These are phyloP conservation scores for Tokudaia muenninki DNA, from an alignment of 2,797 vertebrate species.

Conservation along the genomic window DNA sequence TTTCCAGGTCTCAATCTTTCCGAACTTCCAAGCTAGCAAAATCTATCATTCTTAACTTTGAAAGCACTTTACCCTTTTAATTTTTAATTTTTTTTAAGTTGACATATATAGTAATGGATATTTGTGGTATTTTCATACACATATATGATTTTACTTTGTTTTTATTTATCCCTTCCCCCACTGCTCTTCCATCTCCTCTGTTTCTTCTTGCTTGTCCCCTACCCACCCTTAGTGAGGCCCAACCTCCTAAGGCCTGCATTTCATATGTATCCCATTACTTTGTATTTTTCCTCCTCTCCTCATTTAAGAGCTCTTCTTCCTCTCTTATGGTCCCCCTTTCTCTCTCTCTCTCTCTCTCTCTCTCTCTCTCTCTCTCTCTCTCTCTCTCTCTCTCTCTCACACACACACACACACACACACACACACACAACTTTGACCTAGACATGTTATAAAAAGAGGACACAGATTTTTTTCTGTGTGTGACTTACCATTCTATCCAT, in stretches of 20 bases:
- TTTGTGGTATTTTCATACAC: neutral
- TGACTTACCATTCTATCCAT: neutral
- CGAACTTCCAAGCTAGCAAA: neutral
- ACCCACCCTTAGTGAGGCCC: neutral
- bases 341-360: no score
- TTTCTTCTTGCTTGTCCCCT: neutral
- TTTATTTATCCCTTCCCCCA: neutral
- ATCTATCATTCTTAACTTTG: neutral
- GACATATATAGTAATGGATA: neutral
- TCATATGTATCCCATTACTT: neutral
- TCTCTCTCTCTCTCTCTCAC: no score
- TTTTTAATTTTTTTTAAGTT: neutral
- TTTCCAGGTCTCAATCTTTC: neutral
- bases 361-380: no score
- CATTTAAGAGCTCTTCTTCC: neutral
- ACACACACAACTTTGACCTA: neutral
- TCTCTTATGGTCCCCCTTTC: no score
- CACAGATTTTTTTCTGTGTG: neutral
- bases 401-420: neutral
- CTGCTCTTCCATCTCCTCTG: no score
- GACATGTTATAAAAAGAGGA: neutral
- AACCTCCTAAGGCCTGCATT: neutral
- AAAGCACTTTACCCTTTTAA: neutral
- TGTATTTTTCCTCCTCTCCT: neutral
- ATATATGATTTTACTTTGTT: neutral